phyloP scores from a whole-genome alignment of 2,888 invertebrate species.

The Noctua fimbriata region DNA sequence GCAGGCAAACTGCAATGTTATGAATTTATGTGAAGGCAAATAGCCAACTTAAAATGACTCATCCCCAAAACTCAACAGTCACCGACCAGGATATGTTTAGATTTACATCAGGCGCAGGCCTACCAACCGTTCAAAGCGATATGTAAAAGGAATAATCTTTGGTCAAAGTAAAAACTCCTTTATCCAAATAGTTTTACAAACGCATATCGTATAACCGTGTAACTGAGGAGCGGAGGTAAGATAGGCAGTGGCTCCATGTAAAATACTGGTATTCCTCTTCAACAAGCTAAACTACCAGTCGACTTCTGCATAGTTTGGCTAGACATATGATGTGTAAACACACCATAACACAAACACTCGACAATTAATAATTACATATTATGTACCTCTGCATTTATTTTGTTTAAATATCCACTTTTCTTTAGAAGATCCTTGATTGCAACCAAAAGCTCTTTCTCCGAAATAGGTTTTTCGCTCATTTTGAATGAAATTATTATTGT shows the following conservation, averaged over 20 bases:
- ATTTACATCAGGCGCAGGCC: background rate
- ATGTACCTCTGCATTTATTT: conserved; percentile 85
- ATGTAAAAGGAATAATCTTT: background rate
- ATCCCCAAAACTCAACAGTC: background rate
- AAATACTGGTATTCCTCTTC: background rate
- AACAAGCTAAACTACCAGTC: background rate
- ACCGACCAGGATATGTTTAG: background rate
- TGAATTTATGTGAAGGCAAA: background rate
- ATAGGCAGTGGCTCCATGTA: background rate
- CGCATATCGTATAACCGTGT: background rate
- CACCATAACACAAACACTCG: background rate
- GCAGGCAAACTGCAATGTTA: background rate
- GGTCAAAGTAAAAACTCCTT: background rate
- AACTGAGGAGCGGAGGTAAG: background rate
- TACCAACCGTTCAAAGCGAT: background rate
- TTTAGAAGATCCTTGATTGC: conserved; percentile 84
- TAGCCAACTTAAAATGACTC: background rate
- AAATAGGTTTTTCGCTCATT: conserved; percentile 81
- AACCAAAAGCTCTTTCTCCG: conserved; percentile 82
- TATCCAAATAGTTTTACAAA: background rate
- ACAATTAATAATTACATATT: conserved; percentile 21
- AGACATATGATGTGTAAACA: background rate
- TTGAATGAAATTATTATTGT: conserved; percentile 4
- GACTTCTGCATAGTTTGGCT: background rate
- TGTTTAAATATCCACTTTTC: conserved; percentile 84